phyloP scores from a whole-genome alignment of 1,140 invertebrate genomes.

The Geopemphigus sp. region DNA sequence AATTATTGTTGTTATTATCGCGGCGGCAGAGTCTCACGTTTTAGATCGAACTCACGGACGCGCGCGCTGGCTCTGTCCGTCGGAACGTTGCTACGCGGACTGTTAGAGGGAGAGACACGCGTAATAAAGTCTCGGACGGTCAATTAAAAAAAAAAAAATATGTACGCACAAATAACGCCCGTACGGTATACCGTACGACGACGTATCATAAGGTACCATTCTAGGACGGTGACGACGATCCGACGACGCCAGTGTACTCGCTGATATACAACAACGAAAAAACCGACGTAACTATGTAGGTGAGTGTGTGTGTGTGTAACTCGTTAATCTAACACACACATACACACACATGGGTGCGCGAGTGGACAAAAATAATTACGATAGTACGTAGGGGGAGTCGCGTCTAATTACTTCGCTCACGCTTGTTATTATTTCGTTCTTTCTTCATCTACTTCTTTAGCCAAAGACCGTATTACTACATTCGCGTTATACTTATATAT shows the following conservation, averaged over 20 bases:
- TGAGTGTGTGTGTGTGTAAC: too few species aligned
- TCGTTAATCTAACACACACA: constrained; percentile 22
- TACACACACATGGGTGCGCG: background rate
- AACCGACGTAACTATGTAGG: too few species aligned
- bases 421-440: too few species aligned
- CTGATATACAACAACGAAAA: constrained; percentile 8
- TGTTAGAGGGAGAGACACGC: background rate
- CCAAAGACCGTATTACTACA: too few species aligned
- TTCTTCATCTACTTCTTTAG: too few species aligned
- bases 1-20: constrained; percentile 48
- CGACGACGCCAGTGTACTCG: too few species aligned
- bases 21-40: constrained; percentile 37
- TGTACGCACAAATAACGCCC: background rate
- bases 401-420: constrained; percentile 20
- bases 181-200: background rate
- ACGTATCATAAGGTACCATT: too few species aligned
- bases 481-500: too few species aligned
- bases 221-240: too few species aligned
- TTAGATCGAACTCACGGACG: constrained; percentile 39
- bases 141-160: constrained; percentile 45
- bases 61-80: too few species aligned
- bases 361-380: constrained; percentile 12
- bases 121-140: constrained; percentile 44
- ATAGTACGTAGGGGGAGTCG: background rate
- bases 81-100: too few species aligned